Percentiles rank a stretch among this genome's conserved stretches.
Conservation (phyloP, 2,113 vertebrate genomes). For the Phocoena sinus region DNA sequence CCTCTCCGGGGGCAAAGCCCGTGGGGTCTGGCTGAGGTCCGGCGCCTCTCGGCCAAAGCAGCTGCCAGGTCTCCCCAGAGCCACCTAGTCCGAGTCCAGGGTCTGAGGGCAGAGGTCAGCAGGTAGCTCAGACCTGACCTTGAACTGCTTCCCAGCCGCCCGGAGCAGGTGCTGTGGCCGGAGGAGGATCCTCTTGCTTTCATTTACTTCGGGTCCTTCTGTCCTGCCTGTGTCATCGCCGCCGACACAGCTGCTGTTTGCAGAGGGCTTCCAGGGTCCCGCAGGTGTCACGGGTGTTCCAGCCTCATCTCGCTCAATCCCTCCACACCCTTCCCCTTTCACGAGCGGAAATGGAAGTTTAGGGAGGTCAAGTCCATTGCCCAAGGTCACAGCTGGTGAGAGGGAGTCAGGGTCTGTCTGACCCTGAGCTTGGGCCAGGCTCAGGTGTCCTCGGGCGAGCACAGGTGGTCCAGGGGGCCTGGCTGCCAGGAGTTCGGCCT, state of each 20-base stretch:
- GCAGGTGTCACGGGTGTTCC: fast-evolving
- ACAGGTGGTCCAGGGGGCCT: fast-evolving
- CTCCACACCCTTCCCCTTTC: not conserved
- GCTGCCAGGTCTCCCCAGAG: not conserved
- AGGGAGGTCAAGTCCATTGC: not conserved
- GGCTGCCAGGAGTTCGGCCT: not conserved
- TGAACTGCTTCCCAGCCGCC: not conserved
- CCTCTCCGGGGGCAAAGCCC: not conserved
- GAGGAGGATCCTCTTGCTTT: not conserved
- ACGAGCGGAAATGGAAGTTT: fast-evolving
- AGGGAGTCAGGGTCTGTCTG: not conserved
- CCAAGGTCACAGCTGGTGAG: not conserved
- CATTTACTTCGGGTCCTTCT: not conserved
- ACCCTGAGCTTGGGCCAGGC: not conserved
- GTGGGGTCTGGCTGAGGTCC: not conserved
- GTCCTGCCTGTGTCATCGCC: fast-evolving
- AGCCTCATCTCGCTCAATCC: fast-evolving
- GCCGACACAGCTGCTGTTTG: fast-evolving
- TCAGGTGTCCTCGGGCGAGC: not conserved
- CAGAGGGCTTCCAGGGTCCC: too few relatives aligned
- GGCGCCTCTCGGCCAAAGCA: not conserved
- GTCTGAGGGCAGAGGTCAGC: not conserved
- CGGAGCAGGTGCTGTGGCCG: fast-evolving
- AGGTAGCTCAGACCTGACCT: not conserved
- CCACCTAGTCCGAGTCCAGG: not conserved